These are phyloP conservation scores for Pseudocheirus occidentalis DNA, from an alignment of 2,797 vertebrate genomes.

Conservation along the genomic window DNA sequence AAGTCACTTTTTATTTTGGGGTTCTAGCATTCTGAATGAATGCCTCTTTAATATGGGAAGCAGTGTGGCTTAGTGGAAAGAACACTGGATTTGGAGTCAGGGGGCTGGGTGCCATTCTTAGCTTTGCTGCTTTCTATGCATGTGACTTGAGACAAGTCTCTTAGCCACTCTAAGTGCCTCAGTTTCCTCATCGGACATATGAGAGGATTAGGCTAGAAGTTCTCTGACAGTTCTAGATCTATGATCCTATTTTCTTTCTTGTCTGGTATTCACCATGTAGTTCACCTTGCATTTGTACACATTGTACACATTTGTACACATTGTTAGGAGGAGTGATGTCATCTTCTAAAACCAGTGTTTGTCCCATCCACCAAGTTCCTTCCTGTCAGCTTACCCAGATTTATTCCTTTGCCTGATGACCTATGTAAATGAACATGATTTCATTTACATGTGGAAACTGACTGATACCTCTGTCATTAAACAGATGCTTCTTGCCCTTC, in stretches of 20 bases:
- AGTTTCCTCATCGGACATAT: slow-evolving; percentile 13
- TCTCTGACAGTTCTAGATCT: slow-evolving; percentile 10
- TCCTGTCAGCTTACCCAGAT: not conserved
- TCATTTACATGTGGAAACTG: slow-evolving; percentile 16
- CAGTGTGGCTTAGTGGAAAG: not conserved
- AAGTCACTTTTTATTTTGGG: not conserved
- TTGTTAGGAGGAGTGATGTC: slow-evolving; percentile 21
- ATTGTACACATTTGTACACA: not conserved
- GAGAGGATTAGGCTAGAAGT: slow-evolving; percentile 30
- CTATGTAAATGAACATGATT: slow-evolving; percentile 4
- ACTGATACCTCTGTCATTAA: not conserved
- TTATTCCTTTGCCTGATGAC: slow-evolving; percentile 9
- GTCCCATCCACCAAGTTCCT: not conserved
- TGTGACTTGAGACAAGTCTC: not conserved
- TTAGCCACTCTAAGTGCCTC: not conserved
- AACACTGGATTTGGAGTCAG: not conserved
- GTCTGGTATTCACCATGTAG: not conserved
- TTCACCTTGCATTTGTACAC: slow-evolving; percentile 1
- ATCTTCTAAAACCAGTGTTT: not conserved
- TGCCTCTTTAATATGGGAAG: not conserved
- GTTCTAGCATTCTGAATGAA: not conserved
- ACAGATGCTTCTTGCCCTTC: not conserved
- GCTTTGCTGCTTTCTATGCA: not conserved
- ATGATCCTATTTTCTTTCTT: not conserved
- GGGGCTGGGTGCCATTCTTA: not conserved